A percentile compares a stretch with the other conserved stretches of the same genome.
Evolutionary conservation across 2,797 vertebrate species (phyloP).

Genomic region (Paguma larvata): DNA sequence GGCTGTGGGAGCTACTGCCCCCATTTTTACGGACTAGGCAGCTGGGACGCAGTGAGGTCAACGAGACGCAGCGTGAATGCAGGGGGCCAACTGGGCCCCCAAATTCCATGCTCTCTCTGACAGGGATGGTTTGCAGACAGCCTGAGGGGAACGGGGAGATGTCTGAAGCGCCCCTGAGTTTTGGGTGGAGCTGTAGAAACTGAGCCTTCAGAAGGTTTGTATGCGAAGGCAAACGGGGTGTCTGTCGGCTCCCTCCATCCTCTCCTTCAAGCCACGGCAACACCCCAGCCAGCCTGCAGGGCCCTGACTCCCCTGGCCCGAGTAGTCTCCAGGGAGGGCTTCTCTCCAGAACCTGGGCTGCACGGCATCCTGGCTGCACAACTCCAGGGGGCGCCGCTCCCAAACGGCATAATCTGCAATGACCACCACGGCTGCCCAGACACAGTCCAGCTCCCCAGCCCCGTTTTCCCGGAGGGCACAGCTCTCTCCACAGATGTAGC

Average conservation of each 20-base stretch:
- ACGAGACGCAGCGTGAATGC: background rate
- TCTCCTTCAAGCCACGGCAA: background rate
- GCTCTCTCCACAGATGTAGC: background rate
- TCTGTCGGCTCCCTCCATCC: background rate
- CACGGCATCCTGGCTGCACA: background rate
- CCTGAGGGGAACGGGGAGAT: background rate
- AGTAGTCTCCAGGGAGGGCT: background rate
- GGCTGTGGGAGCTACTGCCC: background rate
- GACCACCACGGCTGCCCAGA: background rate
- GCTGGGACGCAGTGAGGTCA: background rate
- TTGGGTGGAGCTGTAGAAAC: background rate
- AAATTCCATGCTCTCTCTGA: background rate
- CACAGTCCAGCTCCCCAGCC: background rate
- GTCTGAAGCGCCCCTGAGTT: background rate
- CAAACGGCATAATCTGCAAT: background rate
- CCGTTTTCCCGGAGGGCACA: background rate
- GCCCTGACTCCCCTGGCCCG: background rate
- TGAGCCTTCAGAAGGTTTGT: background rate
- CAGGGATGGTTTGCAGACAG: background rate
- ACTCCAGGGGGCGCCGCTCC: background rate
- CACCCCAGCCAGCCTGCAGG: background rate
- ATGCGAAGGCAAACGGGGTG: fast-evolving
- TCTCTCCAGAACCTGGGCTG: background rate
- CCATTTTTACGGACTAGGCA: background rate
- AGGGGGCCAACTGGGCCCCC: background rate